phyloP scores from a whole-genome alignment of 2,113 vertebrate genomes.

The Gobio gobio region DNA sequence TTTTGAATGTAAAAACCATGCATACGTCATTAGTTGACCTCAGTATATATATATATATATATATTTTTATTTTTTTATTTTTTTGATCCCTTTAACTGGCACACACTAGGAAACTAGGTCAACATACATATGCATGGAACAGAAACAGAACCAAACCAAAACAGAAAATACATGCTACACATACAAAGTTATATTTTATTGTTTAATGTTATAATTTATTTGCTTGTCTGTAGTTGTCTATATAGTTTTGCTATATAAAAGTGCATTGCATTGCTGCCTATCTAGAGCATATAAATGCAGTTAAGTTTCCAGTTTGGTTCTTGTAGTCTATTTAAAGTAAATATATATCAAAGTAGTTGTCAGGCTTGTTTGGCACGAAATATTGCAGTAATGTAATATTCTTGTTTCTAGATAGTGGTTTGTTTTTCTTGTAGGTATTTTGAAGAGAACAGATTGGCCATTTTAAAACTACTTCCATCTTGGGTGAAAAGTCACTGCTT shows the following conservation, averaged over 20 bases:
- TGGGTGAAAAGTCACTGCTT: constrained; percentile 12
- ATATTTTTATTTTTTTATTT: too few species aligned
- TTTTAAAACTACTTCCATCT: background rate
- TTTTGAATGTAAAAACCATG: too few species aligned
- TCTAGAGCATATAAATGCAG: background rate
- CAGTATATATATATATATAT: too few species aligned
- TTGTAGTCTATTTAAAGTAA: background rate
- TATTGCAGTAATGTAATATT: background rate
- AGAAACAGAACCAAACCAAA: too few species aligned
- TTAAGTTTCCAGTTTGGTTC: background rate
- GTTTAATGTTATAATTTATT: background rate
- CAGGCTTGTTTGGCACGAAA: background rate
- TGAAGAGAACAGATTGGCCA: constrained; percentile 29
- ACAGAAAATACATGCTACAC: too few species aligned
- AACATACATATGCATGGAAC: too few species aligned
- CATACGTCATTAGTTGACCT: too few species aligned
- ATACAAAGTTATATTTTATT: background rate
- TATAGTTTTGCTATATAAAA: background rate
- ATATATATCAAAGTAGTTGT: background rate
- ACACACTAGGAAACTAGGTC: too few species aligned
- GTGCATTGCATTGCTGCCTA: background rate
- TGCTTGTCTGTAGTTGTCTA: background rate
- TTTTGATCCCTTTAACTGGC: too few species aligned
- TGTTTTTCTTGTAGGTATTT: background rate
- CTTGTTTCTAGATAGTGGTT: background rate